Conservation (phyloP, 2,888 invertebrate genomes). For the Ptilodon capucinus region DNA sequence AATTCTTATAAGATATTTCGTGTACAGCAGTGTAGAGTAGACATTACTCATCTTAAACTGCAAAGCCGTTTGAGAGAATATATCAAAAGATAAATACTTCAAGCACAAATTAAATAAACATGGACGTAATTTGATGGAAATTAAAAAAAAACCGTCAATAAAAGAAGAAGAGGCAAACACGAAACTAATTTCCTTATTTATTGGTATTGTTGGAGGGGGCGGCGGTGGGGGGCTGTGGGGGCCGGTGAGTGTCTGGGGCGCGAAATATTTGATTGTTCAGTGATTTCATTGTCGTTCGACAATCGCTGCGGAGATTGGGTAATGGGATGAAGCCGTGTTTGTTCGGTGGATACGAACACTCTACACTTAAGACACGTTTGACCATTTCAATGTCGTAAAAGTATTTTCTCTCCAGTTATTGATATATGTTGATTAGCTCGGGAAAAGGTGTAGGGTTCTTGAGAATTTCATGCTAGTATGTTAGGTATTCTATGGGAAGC, state of each 20-base stretch:
- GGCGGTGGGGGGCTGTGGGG: constrained; percentile 6
- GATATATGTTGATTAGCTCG: too few species aligned
- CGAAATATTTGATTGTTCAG: constrained; percentile 61
- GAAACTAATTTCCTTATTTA: constrained; percentile 38
- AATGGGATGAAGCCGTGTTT: constrained; percentile 54
- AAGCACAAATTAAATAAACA: background rate
- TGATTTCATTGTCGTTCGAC: constrained; percentile 59
- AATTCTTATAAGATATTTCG: too few species aligned
- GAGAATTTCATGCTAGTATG: too few species aligned
- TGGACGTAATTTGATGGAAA: background rate
- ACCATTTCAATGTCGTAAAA: too few species aligned
- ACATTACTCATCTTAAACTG: background rate
- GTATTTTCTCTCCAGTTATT: too few species aligned
- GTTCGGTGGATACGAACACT: constrained; percentile 6
- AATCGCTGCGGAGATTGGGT: constrained; percentile 67
- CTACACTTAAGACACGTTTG: constrained; percentile 12
- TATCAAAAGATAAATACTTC: background rate
- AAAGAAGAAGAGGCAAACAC: constrained; percentile 11
- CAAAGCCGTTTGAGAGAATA: background rate
- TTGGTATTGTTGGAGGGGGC: constrained; percentile 10
- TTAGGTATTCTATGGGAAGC: too few species aligned
- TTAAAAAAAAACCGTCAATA: background rate
- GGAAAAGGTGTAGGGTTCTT: too few species aligned
- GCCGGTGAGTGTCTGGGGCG: constrained; percentile 11
- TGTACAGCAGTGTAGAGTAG: too few species aligned